Percentiles rank a stretch among this genome's conserved stretches.
phyloP scores from a whole-genome alignment of 2,797 vertebrate genomes.

The Clarias platycephalus region DNA sequence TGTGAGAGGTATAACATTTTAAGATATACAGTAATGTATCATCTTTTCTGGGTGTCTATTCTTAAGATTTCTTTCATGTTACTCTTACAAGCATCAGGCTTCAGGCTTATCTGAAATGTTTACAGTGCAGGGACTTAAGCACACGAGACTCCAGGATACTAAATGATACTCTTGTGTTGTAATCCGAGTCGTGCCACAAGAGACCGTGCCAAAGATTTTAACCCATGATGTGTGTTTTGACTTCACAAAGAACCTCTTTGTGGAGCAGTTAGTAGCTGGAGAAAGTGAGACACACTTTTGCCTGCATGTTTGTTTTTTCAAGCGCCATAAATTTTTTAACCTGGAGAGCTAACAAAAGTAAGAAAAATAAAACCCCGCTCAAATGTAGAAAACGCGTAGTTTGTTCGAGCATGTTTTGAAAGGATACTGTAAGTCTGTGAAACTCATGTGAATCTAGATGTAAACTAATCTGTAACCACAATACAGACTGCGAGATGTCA shows the following conservation, averaged over 20 bases:
- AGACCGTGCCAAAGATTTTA: constrained; percentile 31
- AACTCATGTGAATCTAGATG: constrained; percentile 52
- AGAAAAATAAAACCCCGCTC: not conserved
- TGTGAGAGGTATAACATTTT: not conserved
- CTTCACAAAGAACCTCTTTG: constrained; percentile 36
- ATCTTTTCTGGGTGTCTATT: constrained; percentile 28
- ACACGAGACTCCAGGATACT: constrained; percentile 34
- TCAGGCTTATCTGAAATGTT: constrained; percentile 22
- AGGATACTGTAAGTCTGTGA: constrained; percentile 42
- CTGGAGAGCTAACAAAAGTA: not conserved
- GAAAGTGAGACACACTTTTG: constrained; percentile 26
- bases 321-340: not conserved
- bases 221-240: constrained; percentile 28
- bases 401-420: constrained; percentile 39
- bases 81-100: constrained; percentile 25
- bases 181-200: constrained; percentile 38
- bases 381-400: constrained; percentile 7
- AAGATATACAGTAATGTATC: constrained; percentile 3
- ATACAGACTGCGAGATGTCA: constrained; percentile 56
- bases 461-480: constrained; percentile 59
- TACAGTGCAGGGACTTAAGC: constrained; percentile 33
- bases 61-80: constrained; percentile 37
- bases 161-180: constrained; percentile 41
- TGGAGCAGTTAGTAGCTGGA: constrained; percentile 18
- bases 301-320: constrained; percentile 28